Conservation (phyloP, 2,113 vertebrate species). For the Urocolius indicus region DNA sequence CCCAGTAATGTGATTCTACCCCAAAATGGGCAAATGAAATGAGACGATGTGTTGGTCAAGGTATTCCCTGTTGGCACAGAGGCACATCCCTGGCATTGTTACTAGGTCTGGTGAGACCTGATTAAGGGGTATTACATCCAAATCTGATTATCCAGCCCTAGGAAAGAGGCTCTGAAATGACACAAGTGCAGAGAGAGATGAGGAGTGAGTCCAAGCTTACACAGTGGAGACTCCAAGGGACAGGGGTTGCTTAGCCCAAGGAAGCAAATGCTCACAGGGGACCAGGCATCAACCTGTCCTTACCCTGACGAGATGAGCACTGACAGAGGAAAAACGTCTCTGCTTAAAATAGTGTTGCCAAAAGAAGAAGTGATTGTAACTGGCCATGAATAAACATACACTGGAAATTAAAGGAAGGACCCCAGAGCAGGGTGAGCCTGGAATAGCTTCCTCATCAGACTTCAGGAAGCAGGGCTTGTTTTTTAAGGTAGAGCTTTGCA, state of each 20-base stretch:
- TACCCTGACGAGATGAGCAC: neutral
- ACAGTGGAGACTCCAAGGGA: neutral
- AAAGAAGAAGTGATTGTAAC: constrained; percentile 46
- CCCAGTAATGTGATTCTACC: constrained; percentile 17
- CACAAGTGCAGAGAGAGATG: neutral
- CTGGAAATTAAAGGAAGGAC: constrained; percentile 61
- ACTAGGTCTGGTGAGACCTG: neutral
- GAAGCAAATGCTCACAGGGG: neutral
- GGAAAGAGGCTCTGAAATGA: neutral
- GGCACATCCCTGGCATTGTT: neutral
- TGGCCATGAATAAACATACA: constrained; percentile 38
- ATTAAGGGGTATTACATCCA: neutral
- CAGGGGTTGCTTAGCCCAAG: neutral
- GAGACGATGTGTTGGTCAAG: neutral
- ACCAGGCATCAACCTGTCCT: neutral
- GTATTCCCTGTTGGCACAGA: neutral
- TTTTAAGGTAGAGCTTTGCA: neutral
- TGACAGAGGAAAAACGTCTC: constrained; percentile 54
- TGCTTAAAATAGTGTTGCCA: constrained; percentile 63
- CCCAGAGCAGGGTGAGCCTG: constrained; percentile 26
- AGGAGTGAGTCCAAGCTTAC: neutral
- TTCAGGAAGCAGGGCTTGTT: neutral
- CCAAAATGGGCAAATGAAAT: neutral
- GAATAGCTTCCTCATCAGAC: constrained; percentile 43
- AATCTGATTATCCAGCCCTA: neutral